Base-by-base conservation (phyloP, 37 sponge, comb jelly and placozoan genomes). In the Bolinopsis microptera region DNA sequence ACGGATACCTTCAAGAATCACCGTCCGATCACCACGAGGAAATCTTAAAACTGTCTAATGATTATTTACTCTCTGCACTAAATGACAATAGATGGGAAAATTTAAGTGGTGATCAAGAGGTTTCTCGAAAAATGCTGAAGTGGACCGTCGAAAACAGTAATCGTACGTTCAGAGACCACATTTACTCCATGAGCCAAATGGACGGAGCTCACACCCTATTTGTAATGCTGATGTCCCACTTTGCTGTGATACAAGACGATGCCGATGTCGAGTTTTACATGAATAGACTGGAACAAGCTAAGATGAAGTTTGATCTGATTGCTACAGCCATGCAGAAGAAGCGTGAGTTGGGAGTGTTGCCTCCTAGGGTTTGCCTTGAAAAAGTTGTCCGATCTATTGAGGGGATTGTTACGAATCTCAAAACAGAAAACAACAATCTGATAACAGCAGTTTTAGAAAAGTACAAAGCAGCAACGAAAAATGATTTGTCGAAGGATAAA, bases 121-220 rank as follows among this genome's bases (percentile, higher is more conserved):
- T 27, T 18, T 41, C 61, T 18, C 40, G 3, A 30, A 40, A 86
- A 2, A 34, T 86, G 22, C 30, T 86, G 39, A 86, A 86, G 26
- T 86, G 90, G 90, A 86, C 61, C 0, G n/a, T 86, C 0, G 90
- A 86, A 24, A 86, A 86, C 61, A 41, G 90, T 22, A 86, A 86
- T 2, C 0, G 61, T 0, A 41, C 41, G 24, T 34, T 86, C 26
- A 86, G 61, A 40, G 90, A 86, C 30, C 90, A 86, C 24, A 86
- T 86, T 48, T 86, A 86, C 26, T 13, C 90, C 26, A 21, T 86
- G 61, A 5, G 25, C 30, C 90, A 86, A 25, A 39, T 86, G 61
- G 90, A 41, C 25, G 90, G 90, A 8, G 90, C 36, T 40, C 90
- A 86, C 61, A 41, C 61, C 27, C 26, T 86, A 1, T 86, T 86